These are phyloP conservation scores for Sclerurus mexicanus DNA, from an alignment of 2,113 vertebrate species.

Conservation along the genomic window DNA sequence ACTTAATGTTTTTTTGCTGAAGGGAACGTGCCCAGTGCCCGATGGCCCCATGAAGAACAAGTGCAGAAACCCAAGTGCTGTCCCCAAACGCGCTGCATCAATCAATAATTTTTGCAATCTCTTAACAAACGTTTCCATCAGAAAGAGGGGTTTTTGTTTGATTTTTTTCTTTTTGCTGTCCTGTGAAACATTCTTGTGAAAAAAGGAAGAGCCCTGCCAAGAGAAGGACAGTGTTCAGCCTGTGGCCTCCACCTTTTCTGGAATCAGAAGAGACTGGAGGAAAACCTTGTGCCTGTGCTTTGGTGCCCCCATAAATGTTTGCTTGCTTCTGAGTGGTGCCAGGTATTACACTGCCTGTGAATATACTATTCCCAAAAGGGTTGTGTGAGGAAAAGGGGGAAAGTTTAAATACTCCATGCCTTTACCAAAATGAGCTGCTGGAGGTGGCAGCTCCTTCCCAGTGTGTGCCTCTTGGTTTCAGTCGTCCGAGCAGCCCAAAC, in stretches of 20 bases:
- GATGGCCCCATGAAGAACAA: neutral
- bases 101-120: neutral
- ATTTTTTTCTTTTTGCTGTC: neutral
- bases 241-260: neutral
- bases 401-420: neutral
- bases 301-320: neutral
- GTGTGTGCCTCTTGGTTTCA: neutral
- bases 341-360: neutral
- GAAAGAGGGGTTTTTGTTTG: neutral
- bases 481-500: neutral
- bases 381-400: neutral
- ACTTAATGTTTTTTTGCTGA: neutral
- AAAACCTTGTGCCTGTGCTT: neutral
- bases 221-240: neutral
- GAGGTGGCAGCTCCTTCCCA: neutral
- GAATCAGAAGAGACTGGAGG: neutral
- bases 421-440: neutral
- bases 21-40: neutral
- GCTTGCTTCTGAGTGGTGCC: neutral
- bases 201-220: neutral
- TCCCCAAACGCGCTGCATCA: neutral
- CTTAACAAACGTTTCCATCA: neutral
- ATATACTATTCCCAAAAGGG: neutral
- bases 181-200: neutral
- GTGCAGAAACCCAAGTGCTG: neutral